These are phyloP conservation scores for Chelonus formosanus DNA, from an alignment of 2,888 invertebrate genomes.

Conservation along the genomic window DNA sequence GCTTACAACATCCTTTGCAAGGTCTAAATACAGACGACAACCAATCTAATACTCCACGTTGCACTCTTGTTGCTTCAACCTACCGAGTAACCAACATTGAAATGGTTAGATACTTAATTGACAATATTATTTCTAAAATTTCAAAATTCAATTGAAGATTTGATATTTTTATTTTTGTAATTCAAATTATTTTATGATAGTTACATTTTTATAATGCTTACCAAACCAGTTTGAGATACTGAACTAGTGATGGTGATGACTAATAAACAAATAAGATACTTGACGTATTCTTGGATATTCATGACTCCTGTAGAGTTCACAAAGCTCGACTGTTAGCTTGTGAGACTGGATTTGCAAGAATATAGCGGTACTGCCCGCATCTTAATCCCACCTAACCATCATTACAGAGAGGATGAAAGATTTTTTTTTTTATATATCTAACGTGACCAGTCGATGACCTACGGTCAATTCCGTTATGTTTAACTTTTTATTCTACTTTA, in stretches of 20 bases:
- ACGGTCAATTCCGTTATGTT: no score
- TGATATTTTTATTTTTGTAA: neutral
- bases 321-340: conserved; percentile 27
- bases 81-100: neutral
- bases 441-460: conserved; percentile 43
- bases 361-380: conserved; percentile 56
- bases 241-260: conserved; percentile 14
- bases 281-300: conserved; percentile 54
- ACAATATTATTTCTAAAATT: no score
- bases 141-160: neutral
- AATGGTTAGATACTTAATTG: neutral
- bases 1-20: conserved; percentile 57
- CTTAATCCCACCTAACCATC: conserved; percentile 32
- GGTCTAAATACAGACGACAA: conserved; percentile 53
- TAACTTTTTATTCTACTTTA: no score
- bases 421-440: conserved; percentile 27
- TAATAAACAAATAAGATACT: conserved; percentile 49
- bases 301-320: conserved; percentile 52
- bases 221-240: conserved; percentile 8
- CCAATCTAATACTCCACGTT: conserved; percentile 54
- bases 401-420: conserved; percentile 20
- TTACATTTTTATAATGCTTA: conserved; percentile 23
- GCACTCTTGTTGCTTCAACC: conserved; percentile 37
- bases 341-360: conserved; percentile 33
- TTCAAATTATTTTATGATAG: neutral